Evolutionary conservation across 1,140 invertebrate genomes (phyloP).

Genomic region (Helicorthomorpha holstii): DNA sequence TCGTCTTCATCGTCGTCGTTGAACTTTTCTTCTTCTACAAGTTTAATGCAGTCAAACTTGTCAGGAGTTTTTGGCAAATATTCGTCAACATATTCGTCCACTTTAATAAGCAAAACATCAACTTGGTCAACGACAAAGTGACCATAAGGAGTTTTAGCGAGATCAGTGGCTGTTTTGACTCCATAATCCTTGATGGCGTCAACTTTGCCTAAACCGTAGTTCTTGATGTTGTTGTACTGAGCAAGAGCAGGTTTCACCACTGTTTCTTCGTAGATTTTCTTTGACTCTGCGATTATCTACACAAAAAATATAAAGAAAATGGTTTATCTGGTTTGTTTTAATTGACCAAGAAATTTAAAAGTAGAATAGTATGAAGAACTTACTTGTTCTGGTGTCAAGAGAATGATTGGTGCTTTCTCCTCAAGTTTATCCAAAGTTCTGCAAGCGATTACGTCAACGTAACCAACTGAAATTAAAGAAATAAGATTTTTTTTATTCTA

Average conservation of each 20-base stretch:
- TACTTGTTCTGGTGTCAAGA: conserved; percentile 10
- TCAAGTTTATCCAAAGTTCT: conserved; percentile 11
- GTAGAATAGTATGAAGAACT: not conserved
- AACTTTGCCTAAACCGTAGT: not conserved
- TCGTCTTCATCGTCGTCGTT: no score
- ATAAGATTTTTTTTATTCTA: no score
- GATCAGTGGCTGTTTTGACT: not conserved
- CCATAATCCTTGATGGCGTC: not conserved
- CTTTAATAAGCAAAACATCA: not conserved
- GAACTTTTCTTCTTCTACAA: no score
- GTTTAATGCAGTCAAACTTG: no score
- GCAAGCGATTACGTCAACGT: conserved; percentile 12
- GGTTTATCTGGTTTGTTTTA: no score
- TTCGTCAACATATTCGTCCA: not conserved
- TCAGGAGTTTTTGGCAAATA: not conserved
- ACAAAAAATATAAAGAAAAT: not conserved
- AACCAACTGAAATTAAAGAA: conserved; percentile 1
- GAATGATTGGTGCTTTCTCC: conserved; percentile 10
- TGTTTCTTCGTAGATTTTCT: not conserved
- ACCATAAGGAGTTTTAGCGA: not conserved
- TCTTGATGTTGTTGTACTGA: not conserved
- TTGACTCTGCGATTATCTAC: conserved; percentile 10
- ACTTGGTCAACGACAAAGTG: not conserved
- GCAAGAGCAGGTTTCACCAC: not conserved
- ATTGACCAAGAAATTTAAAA: not conserved